Evolutionary conservation across 1,140 invertebrate genomes (phyloP), one percentile per base, ranked within the genome.

Genomic region (Drosophila erecta): DNA sequence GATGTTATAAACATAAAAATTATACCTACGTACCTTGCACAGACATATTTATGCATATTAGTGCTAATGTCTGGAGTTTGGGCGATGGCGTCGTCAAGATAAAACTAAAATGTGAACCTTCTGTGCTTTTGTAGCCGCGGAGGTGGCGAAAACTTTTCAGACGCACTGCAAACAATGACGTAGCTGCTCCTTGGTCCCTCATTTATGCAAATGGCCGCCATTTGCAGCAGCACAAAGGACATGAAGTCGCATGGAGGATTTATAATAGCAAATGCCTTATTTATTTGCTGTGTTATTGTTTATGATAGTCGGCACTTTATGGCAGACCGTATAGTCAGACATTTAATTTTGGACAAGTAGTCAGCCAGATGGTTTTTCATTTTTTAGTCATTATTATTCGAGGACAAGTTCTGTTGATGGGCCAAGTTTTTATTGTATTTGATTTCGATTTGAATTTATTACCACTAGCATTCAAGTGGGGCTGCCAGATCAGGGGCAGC

Each of bases 1-100:
- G 43, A 51, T 54, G 70, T 69, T 65, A 79, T 81, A 87, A 79
- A 58, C 83, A 87, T 76, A 61, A 71, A 86, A 83, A 81, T 87
- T 72, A 83, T 67, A 74, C 61, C 56, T 65, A 54, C 50, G 33
- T 57, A 20, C 40, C 40, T 41, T 7, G 2, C 15, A 11, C 58
- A 53, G 60, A 65, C 62, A 76, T 72, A 57, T 66, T 66, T 81
- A 58, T 67, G 79, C 73, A 81, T 77, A 81, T 81, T 76, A 67
- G 57, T 49, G 73, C 35, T 81, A 81, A 81, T 81, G 66, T 55
- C 66, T 70, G 64, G 27, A 57, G 38, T 46, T 47, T 37, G 11
- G 38, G 46, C 38, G 53, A 71, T 51, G 69, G 46, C 46, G 33
- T 10, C 44, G 71, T 66, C 27, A 20, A 50, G 54, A 76, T 76